These are phyloP conservation scores for Desmodus rotundus DNA, from an alignment of 2,113 vertebrate species.

Conservation along the genomic window DNA sequence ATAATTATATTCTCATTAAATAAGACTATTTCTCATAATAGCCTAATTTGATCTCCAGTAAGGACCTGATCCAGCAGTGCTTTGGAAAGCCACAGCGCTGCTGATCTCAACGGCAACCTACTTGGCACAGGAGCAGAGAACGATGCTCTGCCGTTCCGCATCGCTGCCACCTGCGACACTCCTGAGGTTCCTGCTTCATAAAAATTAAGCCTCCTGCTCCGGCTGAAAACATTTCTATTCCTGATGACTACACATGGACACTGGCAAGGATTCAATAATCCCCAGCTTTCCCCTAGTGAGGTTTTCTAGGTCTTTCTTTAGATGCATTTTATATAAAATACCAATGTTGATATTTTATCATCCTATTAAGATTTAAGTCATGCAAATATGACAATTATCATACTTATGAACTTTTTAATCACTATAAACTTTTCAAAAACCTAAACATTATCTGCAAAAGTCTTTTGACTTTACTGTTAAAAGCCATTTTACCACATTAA, in stretches of 20 bases:
- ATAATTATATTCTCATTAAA: conserved; percentile 65
- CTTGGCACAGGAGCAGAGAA: conserved; percentile 6
- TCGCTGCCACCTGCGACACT: conserved; percentile 43
- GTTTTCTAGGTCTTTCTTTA: conserved; percentile 21
- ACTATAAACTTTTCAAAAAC: conserved; percentile 52
- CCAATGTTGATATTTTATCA: conserved; percentile 34
- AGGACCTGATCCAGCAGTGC: conserved; percentile 12
- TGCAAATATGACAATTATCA: neutral
- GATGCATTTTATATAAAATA: conserved; percentile 33
- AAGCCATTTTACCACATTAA: conserved; percentile 53
- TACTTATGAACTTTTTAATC: conserved; percentile 45
- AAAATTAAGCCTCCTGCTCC: conserved; percentile 43
- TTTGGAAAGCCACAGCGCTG: neutral
- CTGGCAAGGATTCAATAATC: neutral
- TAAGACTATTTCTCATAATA: conserved; percentile 50
- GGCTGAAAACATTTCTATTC: conserved; percentile 33
- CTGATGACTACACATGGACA: neutral
- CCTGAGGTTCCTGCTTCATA: conserved; percentile 11
- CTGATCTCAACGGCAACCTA: neutral
- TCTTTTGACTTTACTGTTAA: conserved; percentile 36
- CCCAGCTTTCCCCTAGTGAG: neutral
- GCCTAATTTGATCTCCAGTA: conserved; percentile 51
- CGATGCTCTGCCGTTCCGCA: neutral
- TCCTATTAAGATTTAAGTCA: conserved; percentile 32
- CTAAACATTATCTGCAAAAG: conserved; percentile 8